Evolutionary conservation across 2,888 invertebrate species (phyloP).

Genomic region (Saturnia japonica): DNA sequence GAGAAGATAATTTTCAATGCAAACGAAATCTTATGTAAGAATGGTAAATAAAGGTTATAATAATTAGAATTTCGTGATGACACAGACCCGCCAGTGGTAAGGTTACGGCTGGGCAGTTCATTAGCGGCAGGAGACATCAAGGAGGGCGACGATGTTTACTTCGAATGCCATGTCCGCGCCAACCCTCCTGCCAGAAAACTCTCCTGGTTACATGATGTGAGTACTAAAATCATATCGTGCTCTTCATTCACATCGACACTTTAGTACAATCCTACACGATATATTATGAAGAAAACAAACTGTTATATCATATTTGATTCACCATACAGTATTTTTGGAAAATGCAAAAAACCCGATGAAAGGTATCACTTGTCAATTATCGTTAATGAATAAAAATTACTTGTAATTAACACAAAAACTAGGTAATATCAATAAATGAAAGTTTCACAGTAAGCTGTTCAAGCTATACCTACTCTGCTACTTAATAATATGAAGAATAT

Average conservation of each 20-base stretch:
- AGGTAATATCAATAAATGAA: not conserved
- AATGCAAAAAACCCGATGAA: not conserved
- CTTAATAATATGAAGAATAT: not conserved
- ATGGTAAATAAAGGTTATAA: not conserved
- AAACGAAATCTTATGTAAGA: not conserved
- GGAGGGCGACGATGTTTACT: constrained; percentile 95
- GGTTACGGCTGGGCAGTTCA: constrained; percentile 90
- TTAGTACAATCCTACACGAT: not conserved
- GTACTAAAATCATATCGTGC: constrained; percentile 56
- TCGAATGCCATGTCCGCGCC: constrained; percentile 95
- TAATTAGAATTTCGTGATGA: not conserved
- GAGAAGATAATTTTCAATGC: too few species aligned
- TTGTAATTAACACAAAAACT: not conserved
- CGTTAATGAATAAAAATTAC: too few species aligned
- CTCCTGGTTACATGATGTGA: constrained; percentile 93
- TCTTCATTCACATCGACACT: not conserved
- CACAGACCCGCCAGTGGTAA: constrained; percentile 92
- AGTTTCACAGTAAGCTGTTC: not conserved
- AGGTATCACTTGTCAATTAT: too few species aligned
- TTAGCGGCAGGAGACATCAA: constrained; percentile 93
- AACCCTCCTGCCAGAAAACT: constrained; percentile 93
- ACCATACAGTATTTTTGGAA: too few species aligned
- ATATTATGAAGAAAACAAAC: too few species aligned
- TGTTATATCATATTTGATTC: too few species aligned
- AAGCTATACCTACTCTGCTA: too few species aligned